Evolutionary conservation across 2,797 vertebrate species (phyloP), one percentile per base, ranked within the genome.

Genomic region (Phalloptychus januarius): DNA sequence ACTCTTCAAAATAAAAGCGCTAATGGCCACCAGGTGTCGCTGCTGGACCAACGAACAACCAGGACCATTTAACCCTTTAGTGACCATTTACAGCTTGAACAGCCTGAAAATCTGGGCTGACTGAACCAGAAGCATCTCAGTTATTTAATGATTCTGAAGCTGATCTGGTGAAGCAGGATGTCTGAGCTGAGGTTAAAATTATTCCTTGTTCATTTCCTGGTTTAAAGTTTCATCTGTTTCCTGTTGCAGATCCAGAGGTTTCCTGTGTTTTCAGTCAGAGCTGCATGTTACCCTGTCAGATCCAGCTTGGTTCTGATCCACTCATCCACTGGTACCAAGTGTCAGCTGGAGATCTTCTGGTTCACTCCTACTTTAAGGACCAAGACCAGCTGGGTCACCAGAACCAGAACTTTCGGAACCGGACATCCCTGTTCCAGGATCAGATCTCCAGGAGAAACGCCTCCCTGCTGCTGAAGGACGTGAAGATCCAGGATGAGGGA

Each of bases 391-490:
- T 96, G 0, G 0, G 0, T 0, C 0, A 0, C 0, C 95, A 97
- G 87, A 5, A 88, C 2, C 0, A 1, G 0, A 18, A 0, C 40
- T 96, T 94, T 75, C 83, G 0, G 44, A 46, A 56, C 50, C 93
- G 95, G 73, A 95, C 96, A 0, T 86, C 75, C 0, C 87, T 96
- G 81, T 95, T 95, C 52, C 33, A 25, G 0, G n/a, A 83, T 28
- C 83, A 95, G 82, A 90, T 96, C 71, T 8, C 38, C 6, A 45
- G 6, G 7, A 95, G 96, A 80, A 95, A 96, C 6, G 94, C 93
- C 3, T 96, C 96, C 2, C 61, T 65, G 61, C 61, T 65, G 33
- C 16, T 38, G 33, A 65, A 13, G 15, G 16, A 16, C 7, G 54
- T 95, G 73, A 38, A 15, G 0, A 0, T 94, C 45, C 31, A 71